phyloP scores from a whole-genome alignment of 1,140 invertebrate genomes.

The Brachionus angularis region DNA sequence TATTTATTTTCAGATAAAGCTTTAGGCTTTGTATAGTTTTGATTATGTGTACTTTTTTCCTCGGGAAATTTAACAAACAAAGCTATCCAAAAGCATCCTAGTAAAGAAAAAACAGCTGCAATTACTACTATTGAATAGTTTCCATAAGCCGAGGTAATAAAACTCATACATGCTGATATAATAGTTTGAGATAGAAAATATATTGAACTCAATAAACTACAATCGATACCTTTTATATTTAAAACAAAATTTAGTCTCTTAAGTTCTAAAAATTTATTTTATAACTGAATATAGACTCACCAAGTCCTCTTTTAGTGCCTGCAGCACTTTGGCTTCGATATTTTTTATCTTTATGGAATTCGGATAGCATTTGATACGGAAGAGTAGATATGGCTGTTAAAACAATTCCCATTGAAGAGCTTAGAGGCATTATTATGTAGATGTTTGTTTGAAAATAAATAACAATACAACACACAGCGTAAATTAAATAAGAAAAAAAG shows the following conservation, averaged over 20 bases:
- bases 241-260: too few relatives aligned
- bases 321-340: slow-evolving; percentile 39
- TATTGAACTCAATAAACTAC: slow-evolving; percentile 36
- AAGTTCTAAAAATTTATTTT: too few relatives aligned
- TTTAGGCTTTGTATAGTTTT: too few relatives aligned
- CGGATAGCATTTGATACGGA: slow-evolving; percentile 42
- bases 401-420: slow-evolving; percentile 28
- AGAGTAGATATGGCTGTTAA: slow-evolving; percentile 28
- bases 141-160: slow-evolving; percentile 20
- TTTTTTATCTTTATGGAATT: slow-evolving; percentile 33
- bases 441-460: slow-evolving; percentile 31
- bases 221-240: slow-evolving; percentile 38
- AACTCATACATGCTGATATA: slow-evolving; percentile 4
- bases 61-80: slow-evolving; percentile 35
- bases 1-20: too few relatives aligned
- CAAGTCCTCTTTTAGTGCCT: slow-evolving; percentile 36
- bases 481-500: slow-evolving; percentile 31
- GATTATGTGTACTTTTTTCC: too few relatives aligned
- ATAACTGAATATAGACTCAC: too few relatives aligned
- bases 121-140: slow-evolving; percentile 39
- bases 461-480: slow-evolving; percentile 25
- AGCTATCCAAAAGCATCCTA: slow-evolving; percentile 33
- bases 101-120: slow-evolving; percentile 7
- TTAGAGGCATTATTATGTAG: slow-evolving; percentile 27
- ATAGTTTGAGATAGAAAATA: slow-evolving; percentile 32